Evolutionary conservation across 1,140 invertebrate genomes (phyloP).

Genomic region (Teleogryllus occipitalis): DNA sequence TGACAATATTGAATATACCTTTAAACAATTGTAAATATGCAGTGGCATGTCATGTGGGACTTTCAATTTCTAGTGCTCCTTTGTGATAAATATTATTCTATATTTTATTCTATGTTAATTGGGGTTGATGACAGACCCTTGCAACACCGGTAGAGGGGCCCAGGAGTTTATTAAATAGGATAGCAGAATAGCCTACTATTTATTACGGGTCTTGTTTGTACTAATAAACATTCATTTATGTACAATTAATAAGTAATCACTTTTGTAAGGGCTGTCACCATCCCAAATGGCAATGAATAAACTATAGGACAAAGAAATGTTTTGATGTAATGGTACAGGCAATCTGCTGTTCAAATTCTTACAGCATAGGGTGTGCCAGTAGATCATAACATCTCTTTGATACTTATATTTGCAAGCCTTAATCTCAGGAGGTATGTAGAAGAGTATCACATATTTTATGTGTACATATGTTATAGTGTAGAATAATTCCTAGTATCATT

Average conservation of each 20-base stretch:
- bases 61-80: background rate
- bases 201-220: no score
- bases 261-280: background rate
- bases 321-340: background rate
- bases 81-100: background rate
- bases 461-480: conserved; percentile 1
- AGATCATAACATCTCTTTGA: background rate
- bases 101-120: background rate
- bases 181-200: no score
- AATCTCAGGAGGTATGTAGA: background rate
- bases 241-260: background rate
- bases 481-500: background rate
- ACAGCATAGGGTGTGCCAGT: background rate
- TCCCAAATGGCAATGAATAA: background rate
- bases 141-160: no score
- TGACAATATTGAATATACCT: background rate
- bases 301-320: background rate
- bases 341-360: background rate
- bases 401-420: background rate
- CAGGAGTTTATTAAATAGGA: no score
- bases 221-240: no score
- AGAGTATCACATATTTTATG: background rate
- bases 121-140: background rate
- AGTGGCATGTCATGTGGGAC: background rate
- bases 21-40: background rate